Evolutionary conservation across 2,113 vertebrate genomes (phyloP).

Genomic region (Hippocampus guttulatus): DNA sequence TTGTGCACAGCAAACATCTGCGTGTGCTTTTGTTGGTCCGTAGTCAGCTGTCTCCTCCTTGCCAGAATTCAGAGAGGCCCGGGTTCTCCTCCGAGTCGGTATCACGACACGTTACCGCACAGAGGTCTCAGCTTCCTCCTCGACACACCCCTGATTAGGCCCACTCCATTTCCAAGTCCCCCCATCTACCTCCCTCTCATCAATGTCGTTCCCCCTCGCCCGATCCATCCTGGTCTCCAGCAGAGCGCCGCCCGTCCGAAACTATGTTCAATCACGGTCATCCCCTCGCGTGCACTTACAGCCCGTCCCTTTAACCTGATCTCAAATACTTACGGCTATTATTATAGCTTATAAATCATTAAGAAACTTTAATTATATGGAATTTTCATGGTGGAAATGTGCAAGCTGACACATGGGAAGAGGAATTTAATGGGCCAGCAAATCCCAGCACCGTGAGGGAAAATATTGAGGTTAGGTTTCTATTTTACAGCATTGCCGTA

Average conservation of each 20-base stretch:
- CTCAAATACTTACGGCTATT: slow-evolving; percentile 78
- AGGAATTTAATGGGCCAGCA: slow-evolving; percentile 80
- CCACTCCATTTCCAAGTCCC: slow-evolving; percentile 45
- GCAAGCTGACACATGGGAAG: slow-evolving; percentile 78
- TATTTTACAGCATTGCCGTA: slow-evolving; percentile 75
- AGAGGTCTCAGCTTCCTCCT: slow-evolving; percentile 57
- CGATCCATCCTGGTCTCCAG: slow-evolving; percentile 59
- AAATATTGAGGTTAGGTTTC: slow-evolving; percentile 81
- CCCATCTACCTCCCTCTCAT: background rate
- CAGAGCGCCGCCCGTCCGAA: slow-evolving; percentile 74
- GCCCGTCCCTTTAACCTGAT: slow-evolving; percentile 78
- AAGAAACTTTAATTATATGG: slow-evolving; percentile 82
- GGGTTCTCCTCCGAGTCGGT: slow-evolving; percentile 54
- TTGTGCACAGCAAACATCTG: slow-evolving; percentile 9
- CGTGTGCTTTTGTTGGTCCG: slow-evolving; percentile 22
- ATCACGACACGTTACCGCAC: slow-evolving; percentile 65
- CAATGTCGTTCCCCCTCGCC: slow-evolving; percentile 39
- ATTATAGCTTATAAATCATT: slow-evolving; percentile 84
- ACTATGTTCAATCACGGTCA: slow-evolving; percentile 79
- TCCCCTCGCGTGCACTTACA: slow-evolving; percentile 72
- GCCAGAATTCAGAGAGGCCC: slow-evolving; percentile 41
- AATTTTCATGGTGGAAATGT: slow-evolving; percentile 77
- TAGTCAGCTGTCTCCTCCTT: slow-evolving; percentile 36
- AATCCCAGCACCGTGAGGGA: slow-evolving; percentile 76
- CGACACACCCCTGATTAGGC: slow-evolving; percentile 51